Evolutionary conservation across 1,140 invertebrate genomes (phyloP).

Genomic region (Macrosteles quadrilineatus): DNA sequence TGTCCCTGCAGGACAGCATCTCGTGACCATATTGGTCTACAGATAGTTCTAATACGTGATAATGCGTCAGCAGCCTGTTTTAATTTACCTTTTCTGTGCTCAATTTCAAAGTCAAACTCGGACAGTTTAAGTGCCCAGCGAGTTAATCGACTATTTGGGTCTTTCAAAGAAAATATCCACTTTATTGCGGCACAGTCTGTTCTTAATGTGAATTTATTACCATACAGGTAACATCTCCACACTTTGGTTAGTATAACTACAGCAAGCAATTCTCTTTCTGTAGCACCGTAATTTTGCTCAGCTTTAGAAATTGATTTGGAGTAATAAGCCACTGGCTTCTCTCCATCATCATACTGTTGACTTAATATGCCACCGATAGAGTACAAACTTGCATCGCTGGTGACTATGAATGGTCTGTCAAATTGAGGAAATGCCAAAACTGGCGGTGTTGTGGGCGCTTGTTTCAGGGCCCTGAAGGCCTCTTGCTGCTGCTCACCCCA

Average conservation of each 20-base stretch:
- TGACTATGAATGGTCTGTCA: not conserved
- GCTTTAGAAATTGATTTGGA: not conserved
- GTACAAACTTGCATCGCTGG: not conserved
- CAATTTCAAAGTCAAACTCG: slow-evolving; percentile 8
- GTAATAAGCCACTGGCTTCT: too few species aligned
- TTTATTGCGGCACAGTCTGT: not conserved
- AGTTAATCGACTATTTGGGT: too few species aligned
- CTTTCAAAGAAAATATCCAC: too few species aligned
- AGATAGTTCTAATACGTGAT: not conserved
- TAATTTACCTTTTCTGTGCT: not conserved
- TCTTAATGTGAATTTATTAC: not conserved
- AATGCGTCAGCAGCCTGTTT: not conserved
- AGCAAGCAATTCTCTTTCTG: slow-evolving; percentile 1
- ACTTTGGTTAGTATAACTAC: not conserved
- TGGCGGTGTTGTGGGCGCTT: not conserved
- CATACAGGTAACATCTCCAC: not conserved
- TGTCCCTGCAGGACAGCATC: slow-evolving; percentile 7
- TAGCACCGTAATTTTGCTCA: not conserved
- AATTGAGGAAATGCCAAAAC: not conserved
- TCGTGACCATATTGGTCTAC: not conserved
- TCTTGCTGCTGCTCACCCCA: not conserved
- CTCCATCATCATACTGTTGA: too few species aligned
- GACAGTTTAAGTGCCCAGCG: not conserved
- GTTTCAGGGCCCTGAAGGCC: not conserved
- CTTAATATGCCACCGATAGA: not conserved